phyloP scores from a whole-genome alignment of 2,888 invertebrate genomes.

The Anorthoa munda region DNA sequence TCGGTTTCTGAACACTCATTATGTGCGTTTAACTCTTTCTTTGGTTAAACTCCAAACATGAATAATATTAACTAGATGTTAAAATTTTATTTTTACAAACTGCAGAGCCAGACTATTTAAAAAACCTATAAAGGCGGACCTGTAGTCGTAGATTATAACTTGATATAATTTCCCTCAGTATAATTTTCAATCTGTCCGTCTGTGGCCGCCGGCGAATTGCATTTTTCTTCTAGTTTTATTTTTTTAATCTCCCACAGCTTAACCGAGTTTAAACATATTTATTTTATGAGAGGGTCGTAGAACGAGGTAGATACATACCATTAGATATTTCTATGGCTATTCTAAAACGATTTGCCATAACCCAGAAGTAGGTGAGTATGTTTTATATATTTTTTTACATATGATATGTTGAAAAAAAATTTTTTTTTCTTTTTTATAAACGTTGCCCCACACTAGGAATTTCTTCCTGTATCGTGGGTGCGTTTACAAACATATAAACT shows the following conservation, averaged over 20 bases:
- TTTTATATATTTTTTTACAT: too few species aligned
- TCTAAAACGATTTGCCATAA: neutral
- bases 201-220: slow-evolving; percentile 80
- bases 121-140: slow-evolving; percentile 5
- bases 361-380: too few species aligned
- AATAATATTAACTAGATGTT: neutral
- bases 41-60: neutral
- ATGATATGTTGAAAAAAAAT: too few species aligned
- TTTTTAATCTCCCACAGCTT: slow-evolving; percentile 77
- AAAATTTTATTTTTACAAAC: neutral
- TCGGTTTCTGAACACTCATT: too few species aligned
- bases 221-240: slow-evolving; percentile 80
- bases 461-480: too few species aligned
- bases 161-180: slow-evolving; percentile 64
- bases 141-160: slow-evolving; percentile 44
- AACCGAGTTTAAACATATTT: slow-evolving; percentile 66
- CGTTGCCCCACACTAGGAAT: too few species aligned
- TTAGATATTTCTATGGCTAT: neutral
- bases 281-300: slow-evolving; percentile 39
- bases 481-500: too few species aligned
- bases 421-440: too few species aligned
- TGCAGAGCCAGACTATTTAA: neutral
- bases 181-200: slow-evolving; percentile 82
- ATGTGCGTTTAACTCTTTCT: too few species aligned
- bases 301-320: neutral